phyloP scores from a whole-genome alignment of 1,140 invertebrate genomes.

The Andricus grossulariae region DNA sequence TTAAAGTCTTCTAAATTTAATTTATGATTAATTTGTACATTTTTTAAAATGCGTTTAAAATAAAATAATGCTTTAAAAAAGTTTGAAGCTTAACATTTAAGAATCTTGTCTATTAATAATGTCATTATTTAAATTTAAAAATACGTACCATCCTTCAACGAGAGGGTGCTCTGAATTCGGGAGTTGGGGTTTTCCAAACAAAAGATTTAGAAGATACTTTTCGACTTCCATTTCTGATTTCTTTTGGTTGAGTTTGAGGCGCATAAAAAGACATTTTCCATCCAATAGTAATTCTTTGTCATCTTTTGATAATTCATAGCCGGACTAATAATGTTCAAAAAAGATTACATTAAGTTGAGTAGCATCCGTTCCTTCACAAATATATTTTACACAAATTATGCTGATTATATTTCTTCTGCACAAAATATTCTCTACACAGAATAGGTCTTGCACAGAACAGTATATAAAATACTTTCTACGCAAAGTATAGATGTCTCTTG shows the following conservation, averaged over 20 bases:
- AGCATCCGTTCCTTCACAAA: background rate
- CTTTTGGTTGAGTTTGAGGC: slow-evolving; percentile 60
- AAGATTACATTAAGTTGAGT: background rate
- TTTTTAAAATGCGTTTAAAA: too few relatives aligned
- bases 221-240: slow-evolving; percentile 63
- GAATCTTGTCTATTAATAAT: slow-evolving; percentile 32
- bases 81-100: background rate
- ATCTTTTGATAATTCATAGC: slow-evolving; percentile 59
- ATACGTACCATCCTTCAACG: slow-evolving; percentile 64
- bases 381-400: too few relatives aligned
- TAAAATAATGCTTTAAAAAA: too few relatives aligned
- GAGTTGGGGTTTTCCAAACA: slow-evolving; percentile 64
- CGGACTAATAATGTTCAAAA: slow-evolving; percentile 49
- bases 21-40: too few relatives aligned
- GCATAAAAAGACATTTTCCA: slow-evolving; percentile 68
- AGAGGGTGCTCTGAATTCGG: slow-evolving; percentile 50
- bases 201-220: slow-evolving; percentile 59
- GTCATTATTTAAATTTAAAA: background rate
- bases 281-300: slow-evolving; percentile 64
- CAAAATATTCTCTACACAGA: too few relatives aligned
- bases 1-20: too few relatives aligned
- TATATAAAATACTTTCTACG: background rate
- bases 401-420: too few relatives aligned
- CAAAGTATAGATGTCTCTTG: too few relatives aligned
- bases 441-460: too few relatives aligned